These are phyloP conservation scores for Andrena marginata DNA, from an alignment of 2,888 invertebrate species.

Conservation along the genomic window DNA sequence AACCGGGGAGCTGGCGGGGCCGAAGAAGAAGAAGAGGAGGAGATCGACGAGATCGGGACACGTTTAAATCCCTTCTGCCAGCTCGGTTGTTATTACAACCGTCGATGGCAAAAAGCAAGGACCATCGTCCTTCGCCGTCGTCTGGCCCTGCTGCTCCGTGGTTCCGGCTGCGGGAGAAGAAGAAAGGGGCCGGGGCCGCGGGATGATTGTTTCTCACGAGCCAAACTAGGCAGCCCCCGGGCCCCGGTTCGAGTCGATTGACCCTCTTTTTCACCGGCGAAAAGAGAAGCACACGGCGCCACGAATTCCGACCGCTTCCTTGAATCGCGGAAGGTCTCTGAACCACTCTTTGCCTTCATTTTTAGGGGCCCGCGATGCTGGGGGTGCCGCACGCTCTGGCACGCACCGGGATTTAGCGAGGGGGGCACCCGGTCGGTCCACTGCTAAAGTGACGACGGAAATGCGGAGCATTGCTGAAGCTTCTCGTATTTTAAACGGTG, in stretches of 20 bases:
- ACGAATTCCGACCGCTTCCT: constrained; percentile 64
- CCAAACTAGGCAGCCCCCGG: constrained; percentile 73
- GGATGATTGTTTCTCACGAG: constrained; percentile 77
- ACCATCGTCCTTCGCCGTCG: constrained; percentile 71
- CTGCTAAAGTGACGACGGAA: no score
- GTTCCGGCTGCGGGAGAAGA: constrained; percentile 26
- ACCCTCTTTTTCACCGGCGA: constrained; percentile 58
- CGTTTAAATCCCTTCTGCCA: constrained; percentile 33
- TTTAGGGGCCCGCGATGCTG: constrained; percentile 1
- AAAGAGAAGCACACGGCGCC: constrained; percentile 63
- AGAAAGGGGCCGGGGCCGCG: constrained; percentile 18
- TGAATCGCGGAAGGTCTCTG: constrained; percentile 62
- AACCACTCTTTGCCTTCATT: constrained; percentile 29
- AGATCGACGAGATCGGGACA: constrained; percentile 17
- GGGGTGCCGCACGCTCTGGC: neutral
- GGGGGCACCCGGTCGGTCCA: no score
- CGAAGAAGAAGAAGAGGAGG: neutral
- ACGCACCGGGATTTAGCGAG: neutral
- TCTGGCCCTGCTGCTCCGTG: constrained; percentile 53
- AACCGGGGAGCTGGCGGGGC: neutral
- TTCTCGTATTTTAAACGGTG: no score
- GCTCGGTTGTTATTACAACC: constrained; percentile 75
- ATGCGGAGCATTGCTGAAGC: no score
- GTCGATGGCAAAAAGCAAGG: constrained; percentile 70
- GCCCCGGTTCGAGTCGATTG: constrained; percentile 52